Base-by-base conservation (phyloP, 2,797 vertebrate genomes). In the Ciconia nigra region DNA sequence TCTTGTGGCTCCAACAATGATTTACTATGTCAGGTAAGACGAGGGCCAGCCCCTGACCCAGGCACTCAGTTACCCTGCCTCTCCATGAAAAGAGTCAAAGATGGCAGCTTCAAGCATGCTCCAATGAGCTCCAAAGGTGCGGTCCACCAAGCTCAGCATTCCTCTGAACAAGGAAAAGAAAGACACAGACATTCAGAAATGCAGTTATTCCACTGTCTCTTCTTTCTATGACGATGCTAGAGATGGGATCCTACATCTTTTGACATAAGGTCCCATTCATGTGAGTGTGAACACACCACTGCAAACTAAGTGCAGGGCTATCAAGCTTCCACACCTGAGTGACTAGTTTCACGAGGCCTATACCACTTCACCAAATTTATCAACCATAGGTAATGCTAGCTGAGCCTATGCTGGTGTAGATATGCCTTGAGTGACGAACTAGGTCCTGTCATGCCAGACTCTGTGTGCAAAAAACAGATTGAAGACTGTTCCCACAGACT, bases 251-350 rank as follows among this genome's bases (percentile, higher is more conserved):
- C 3, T 11, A 18, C 1, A 0, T 39, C 22, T 90, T 62, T 29
- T 41, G 59, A 20, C 6, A 0, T 62, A 29, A 10, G 37, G 26
- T 29, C 26, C 12, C 29, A 29, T 26, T 51, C 11, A 54, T 0
- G 0, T 4, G 24, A 61, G 7, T 3, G 5, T 18, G 15, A 58
- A 29, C 19, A n/a, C 19, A 63, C 5, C 25, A 0, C 31, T 29
- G 28, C 41, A 55, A 28, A 72, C 21, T 58, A 44, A 86, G 25
- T 2, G 8, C 10, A 20, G 47, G 59, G 17, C 28, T 71, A 31
- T 8, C 31, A 49, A 70, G 13, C 6, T 14, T 14, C 12, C 2
- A 11, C 39, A 59, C 28, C 47, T 54, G 24, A 54, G 12, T 46
- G 13, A 49, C 14, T 29, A 26, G 13, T 12, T 52, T 59, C 20